These are phyloP conservation scores for Agrypnus murinus DNA, from an alignment of 2,888 invertebrate species.

Conservation along the genomic window DNA sequence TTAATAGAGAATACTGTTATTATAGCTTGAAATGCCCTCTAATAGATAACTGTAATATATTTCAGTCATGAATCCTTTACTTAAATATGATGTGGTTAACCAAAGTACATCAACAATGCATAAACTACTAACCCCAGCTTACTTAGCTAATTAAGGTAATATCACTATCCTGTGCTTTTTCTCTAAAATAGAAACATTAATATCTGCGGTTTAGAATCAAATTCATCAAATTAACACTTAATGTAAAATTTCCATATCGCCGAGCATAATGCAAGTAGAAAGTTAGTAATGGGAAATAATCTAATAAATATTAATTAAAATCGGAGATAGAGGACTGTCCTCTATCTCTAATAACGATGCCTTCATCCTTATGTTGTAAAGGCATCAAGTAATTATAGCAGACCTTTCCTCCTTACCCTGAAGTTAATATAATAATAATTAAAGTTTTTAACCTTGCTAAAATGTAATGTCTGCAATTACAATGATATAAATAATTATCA, in stretches of 20 bases:
- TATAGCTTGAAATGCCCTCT: not conserved
- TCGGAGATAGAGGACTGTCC: conserved; percentile 21
- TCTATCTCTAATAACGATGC: conserved; percentile 9
- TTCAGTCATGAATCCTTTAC: conserved; percentile 1
- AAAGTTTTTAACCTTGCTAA: too few relatives aligned
- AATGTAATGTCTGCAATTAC: too few relatives aligned
- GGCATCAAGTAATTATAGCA: conserved; percentile 12
- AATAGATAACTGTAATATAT: conserved; percentile 8
- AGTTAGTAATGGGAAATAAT: conserved; percentile 6
- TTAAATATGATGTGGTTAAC: conserved; percentile 8
- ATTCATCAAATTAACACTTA: too few relatives aligned
- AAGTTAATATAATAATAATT: too few relatives aligned
- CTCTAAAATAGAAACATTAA: too few relatives aligned
- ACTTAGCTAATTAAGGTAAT: too few relatives aligned
- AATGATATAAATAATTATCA: too few relatives aligned
- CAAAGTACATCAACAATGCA: not conserved
- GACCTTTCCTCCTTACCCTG: not conserved
- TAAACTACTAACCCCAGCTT: not conserved
- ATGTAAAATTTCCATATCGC: not conserved
- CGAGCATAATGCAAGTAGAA: not conserved
- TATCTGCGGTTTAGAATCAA: too few relatives aligned
- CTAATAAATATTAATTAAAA: conserved; percentile 28
- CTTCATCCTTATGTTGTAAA: not conserved
- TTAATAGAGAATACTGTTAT: not conserved
- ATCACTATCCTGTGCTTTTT: too few relatives aligned